A percentile compares a stretch with the other conserved stretches of the same genome.
Evolutionary conservation across 2,113 vertebrate species (phyloP).

Genomic region (Ariopsis seemanni): DNA sequence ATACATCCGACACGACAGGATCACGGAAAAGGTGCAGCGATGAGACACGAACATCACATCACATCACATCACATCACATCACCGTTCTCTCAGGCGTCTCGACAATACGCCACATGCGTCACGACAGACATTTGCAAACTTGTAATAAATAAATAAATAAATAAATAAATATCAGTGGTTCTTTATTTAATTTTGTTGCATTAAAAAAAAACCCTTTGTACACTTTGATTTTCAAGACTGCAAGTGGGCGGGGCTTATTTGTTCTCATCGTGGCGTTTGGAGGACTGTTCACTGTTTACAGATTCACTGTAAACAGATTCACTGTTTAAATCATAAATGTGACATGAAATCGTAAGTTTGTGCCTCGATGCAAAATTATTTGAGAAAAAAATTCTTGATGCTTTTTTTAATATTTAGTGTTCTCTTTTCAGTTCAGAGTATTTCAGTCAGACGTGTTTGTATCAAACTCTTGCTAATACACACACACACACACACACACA

Average conservation of each 20-base stretch:
- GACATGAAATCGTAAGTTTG: neutral
- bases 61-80: no score
- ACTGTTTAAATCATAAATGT: neutral
- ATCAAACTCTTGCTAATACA: conserved; percentile 17
- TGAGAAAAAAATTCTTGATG: neutral
- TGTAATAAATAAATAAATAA: no score
- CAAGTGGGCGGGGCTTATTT: neutral
- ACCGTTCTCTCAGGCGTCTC: neutral
- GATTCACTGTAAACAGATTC: no score
- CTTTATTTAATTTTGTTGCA: neutral
- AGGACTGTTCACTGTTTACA: no score
- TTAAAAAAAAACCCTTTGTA: neutral
- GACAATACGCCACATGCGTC: no score
- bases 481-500: conserved; percentile 40
- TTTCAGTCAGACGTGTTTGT: neutral
- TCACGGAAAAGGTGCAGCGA: neutral
- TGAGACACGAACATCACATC: no score
- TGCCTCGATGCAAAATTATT: neutral
- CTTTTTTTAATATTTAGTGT: neutral
- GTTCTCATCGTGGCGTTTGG: neutral
- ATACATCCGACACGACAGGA: neutral
- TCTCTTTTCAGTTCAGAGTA: neutral
- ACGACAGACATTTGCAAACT: no score
- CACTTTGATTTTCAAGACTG: neutral
- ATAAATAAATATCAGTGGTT: no score